Evolutionary conservation across 2,797 vertebrate genomes (phyloP).

Genomic region (Hemitrygon akajei): DNA sequence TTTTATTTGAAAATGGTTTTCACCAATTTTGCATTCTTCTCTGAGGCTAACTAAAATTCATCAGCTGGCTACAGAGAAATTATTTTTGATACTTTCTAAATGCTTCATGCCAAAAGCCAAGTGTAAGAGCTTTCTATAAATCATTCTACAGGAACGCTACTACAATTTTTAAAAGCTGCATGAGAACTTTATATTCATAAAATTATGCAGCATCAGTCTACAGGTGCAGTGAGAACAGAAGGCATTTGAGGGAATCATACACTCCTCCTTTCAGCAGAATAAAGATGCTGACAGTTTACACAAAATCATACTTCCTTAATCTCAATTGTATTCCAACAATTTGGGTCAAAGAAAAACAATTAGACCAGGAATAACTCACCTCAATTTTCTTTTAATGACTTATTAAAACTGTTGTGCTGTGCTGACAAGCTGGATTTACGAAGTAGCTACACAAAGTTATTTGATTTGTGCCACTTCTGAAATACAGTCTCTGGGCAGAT

Average conservation of each 20-base stretch:
- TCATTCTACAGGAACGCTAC: not conserved
- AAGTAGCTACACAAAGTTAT: not conserved
- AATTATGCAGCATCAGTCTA: not conserved
- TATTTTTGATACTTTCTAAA: not conserved
- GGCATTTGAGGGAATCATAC: not conserved
- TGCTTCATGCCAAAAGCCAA: not conserved
- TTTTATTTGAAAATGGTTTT: no score
- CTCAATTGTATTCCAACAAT: not conserved
- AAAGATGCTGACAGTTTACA: not conserved
- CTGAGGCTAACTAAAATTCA: not conserved
- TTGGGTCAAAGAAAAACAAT: not conserved
- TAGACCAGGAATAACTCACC: not conserved
- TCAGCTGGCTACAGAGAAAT: not conserved
- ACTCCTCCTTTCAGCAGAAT: not conserved
- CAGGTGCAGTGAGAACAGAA: not conserved
- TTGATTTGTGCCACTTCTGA: conserved; percentile 16
- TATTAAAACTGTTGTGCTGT: not conserved
- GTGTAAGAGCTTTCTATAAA: not conserved
- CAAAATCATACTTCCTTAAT: not conserved
- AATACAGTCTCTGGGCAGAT: conserved; percentile 19
- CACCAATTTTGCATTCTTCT: not conserved
- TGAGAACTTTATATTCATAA: not conserved
- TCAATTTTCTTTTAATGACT: not conserved
- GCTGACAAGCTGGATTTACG: not conserved
- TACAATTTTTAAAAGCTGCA: not conserved